Evolutionary conservation across 2,113 vertebrate genomes (phyloP), one percentile per base, ranked within the genome.

Genomic region (Lycaon pictus): DNA sequence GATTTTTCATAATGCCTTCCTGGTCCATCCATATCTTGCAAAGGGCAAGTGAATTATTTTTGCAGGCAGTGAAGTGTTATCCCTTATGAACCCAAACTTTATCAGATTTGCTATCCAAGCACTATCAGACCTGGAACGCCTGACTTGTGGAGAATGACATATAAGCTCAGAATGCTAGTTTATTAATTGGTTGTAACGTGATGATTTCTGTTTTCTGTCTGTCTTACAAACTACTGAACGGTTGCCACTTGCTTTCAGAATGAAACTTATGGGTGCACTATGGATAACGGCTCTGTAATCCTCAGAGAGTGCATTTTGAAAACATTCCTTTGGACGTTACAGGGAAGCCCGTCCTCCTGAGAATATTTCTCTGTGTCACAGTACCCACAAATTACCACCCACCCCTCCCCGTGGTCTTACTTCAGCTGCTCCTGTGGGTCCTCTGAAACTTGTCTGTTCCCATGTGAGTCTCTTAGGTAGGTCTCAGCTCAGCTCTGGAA

Each of bases 351-450:
- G 4, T 51, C 74, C 23, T 74, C 55, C 25, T 11, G 7, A 22
- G n/a, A 53, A 19, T 53, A 12, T 35, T 29, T 29, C 63, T 55
- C 8, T 16, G 43, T 2, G 58, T 35, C 53, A 15, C 13, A 3
- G 37, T 11, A 0, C 0, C 35, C 11, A 0, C 10, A 0, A 0
- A 10, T 6, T 25, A 11, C 15, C 51, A 71, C 55, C 32, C 43
- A 0, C 29, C 32, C 1, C 7, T 7, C 0, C 3, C 7, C 22
- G 22, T 11, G 23, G 9, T 0, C 63, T 29, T n/a, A 0, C 9
- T 22, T 69, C 8, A 17, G 20, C 20, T 11, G 0, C 13, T n/a
- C 5, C 1, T 35, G 2, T 2, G 15, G 51, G n/a, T 7, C 80
- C 35, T 76, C 25, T n/a, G 63, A 88, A 67, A 25, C 16, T 20